A percentile compares a stretch with the other conserved stretches of the same genome.
These are phyloP conservation scores for Amphipyra tragopoginis DNA, from an alignment of 2,888 invertebrate species.

Conservation along the genomic window DNA sequence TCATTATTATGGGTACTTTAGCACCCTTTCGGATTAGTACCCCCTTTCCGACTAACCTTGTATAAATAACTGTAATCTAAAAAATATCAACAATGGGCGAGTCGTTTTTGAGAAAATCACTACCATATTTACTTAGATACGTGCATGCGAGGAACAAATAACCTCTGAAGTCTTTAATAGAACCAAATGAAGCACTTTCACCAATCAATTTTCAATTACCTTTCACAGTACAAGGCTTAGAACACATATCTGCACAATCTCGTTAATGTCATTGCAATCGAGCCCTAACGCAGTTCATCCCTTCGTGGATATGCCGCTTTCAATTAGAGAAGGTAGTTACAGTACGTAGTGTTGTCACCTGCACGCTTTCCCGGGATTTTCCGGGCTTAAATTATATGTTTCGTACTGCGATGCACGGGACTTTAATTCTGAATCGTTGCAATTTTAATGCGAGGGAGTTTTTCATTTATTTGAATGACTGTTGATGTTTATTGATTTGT, in stretches of 20 bases:
- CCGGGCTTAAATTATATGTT: conserved; percentile 50
- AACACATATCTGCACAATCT: conserved; percentile 19
- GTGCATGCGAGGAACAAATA: too few relatives aligned
- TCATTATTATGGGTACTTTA: too few relatives aligned
- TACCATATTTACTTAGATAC: too few relatives aligned
- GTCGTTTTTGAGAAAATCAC: too few relatives aligned
- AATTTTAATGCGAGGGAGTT: conserved; percentile 19
- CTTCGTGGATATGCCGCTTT: conserved; percentile 63
- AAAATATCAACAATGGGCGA: too few relatives aligned
- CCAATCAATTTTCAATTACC: conserved; percentile 7
- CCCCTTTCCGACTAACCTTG: too few relatives aligned
- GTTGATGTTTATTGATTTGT: neutral
- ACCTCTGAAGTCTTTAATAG: too few relatives aligned
- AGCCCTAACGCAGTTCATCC: conserved; percentile 42
- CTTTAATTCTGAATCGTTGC: conserved; percentile 13
- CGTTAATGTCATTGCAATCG: conserved; percentile 51
- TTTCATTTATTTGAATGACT: conserved; percentile 23
- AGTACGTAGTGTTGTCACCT: conserved; percentile 53
- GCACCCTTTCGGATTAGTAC: too few relatives aligned
- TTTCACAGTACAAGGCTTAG: conserved; percentile 17
- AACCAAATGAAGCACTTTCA: too few relatives aligned
- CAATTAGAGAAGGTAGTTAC: conserved; percentile 63
- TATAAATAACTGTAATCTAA: too few relatives aligned
- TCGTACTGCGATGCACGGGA: conserved; percentile 21
- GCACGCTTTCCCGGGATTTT: conserved; percentile 38